Base-by-base conservation (phyloP, 2,797 vertebrate genomes). In the Lacerta viridis region DNA sequence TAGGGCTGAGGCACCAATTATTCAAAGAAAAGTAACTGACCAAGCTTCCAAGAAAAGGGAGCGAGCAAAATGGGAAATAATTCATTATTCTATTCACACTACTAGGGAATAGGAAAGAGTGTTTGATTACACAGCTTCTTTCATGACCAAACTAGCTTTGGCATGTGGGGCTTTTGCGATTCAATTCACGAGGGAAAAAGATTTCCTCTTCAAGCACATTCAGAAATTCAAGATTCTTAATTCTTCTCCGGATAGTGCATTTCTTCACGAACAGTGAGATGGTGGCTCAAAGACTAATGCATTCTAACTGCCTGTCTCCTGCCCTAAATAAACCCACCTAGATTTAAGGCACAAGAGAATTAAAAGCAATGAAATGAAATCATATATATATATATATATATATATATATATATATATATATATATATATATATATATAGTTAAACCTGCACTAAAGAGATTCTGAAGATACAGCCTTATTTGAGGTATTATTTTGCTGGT, bases 61-160 rank as follows among this genome's bases (percentile, higher is more conserved):
- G n/a, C 5, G 18, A 78, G 23, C 55, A 69, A 77, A 83, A 55
- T 88, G 80, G 80, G 61, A 83, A 78, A 83, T 55, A 78, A 88
- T 83, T 69, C 33, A 88, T 88, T 77, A 88, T 78, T 88, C 72
- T 78, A 69, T 88, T 78, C 81, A 83, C 64, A 88, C 64, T 78
- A 29, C 39, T 78, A 83, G 74, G 79, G 80, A 86, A 83, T 83
- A 71, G 46, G 69, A 85, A 76, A 50, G 25, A 75, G 13, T 86
- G 78, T 33, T 78, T 89, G 88, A 36, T 83, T 86, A 78, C 80
- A 78, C n/a, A 36, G 36, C 6, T 33, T 61, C 64, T 83, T 86
- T 89, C 88, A 86, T 86, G 61, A 82, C 46, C 64, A 82, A 71
- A 71, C 72, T 78, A 77, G 80, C 23, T 83, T 86, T 71, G 66